Conservation (phyloP, 2,797 vertebrate genomes). For the Pseudopleuronectes americanus region DNA sequence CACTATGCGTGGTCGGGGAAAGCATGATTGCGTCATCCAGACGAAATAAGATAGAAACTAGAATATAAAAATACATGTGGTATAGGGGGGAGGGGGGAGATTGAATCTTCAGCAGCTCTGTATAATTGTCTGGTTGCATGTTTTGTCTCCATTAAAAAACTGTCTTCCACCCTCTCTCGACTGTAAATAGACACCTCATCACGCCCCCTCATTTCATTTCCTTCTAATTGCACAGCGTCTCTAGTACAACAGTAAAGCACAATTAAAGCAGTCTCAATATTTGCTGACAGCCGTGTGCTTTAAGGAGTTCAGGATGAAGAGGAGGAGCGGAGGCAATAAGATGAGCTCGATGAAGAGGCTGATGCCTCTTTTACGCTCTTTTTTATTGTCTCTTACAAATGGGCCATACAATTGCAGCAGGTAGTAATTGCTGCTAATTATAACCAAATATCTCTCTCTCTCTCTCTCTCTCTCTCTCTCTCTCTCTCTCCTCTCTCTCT, state of each 20-base stretch:
- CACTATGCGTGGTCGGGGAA: background rate
- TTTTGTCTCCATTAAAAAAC: slow-evolving; percentile 52
- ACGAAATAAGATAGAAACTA: background rate
- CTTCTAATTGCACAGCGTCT: slow-evolving; percentile 48
- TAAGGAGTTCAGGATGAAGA: slow-evolving; percentile 35
- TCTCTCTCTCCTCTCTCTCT: slow-evolving; percentile 20
- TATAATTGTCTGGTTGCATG: slow-evolving; percentile 69
- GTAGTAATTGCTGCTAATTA: slow-evolving; percentile 56
- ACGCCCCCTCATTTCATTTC: slow-evolving; percentile 48
- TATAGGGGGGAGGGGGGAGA: slow-evolving; percentile 28
- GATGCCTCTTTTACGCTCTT: background rate
- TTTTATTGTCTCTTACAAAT: slow-evolving; percentile 9
- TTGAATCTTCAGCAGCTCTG: slow-evolving; percentile 60
- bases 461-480: slow-evolving; percentile 41
- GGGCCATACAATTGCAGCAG: slow-evolving; percentile 21
- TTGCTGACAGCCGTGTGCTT: slow-evolving; percentile 45
- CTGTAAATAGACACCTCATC: slow-evolving; percentile 58
- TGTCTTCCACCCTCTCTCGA: slow-evolving; percentile 48
- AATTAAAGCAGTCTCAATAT: slow-evolving; percentile 59
- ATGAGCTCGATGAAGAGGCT: slow-evolving; percentile 18
- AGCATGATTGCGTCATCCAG: background rate
- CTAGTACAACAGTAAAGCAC: slow-evolving; percentile 28
- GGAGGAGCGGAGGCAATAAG: slow-evolving; percentile 14
- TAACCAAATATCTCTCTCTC: slow-evolving; percentile 1
- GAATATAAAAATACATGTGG: slow-evolving; percentile 45